Conservation (phyloP, 1,140 invertebrate genomes). For the Penaeus indicus region DNA sequence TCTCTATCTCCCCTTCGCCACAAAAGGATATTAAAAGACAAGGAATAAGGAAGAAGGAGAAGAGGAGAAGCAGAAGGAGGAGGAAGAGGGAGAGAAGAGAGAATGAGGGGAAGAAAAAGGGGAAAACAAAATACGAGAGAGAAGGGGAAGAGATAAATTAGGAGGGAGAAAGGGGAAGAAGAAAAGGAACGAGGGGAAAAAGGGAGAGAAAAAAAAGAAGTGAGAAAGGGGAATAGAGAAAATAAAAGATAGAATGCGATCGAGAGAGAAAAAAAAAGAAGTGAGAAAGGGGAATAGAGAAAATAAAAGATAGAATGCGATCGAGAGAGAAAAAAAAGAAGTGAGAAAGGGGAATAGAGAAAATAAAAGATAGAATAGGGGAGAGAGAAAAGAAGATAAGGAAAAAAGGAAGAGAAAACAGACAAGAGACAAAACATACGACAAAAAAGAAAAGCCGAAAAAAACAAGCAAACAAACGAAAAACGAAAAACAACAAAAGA, state of each 20-base stretch:
- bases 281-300: neutral
- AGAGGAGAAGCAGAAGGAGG: no score
- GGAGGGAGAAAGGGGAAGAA: neutral
- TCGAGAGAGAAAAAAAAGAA: neutral
- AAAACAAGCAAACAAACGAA: neutral
- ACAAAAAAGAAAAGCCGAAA: neutral
- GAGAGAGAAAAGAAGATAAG: constrained; percentile 15
- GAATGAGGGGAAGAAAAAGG: neutral
- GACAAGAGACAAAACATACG: neutral
- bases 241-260: neutral
- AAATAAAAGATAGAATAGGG: neutral
- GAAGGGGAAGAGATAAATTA: neutral
- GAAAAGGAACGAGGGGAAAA: no score
- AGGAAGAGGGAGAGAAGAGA: neutral
- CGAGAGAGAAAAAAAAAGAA: neutral
- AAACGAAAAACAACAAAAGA: neutral
- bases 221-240: neutral
- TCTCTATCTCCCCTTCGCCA: neutral
- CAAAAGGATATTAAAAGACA: no score
- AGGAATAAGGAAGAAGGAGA: no score
- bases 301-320: constrained; percentile 3
- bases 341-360: neutral
- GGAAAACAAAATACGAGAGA: neutral
- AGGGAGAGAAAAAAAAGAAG: neutral
- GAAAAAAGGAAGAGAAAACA: neutral